These are phyloP conservation scores for Volucella zonaria DNA, from an alignment of 2,888 invertebrate species.

Conservation along the genomic window DNA sequence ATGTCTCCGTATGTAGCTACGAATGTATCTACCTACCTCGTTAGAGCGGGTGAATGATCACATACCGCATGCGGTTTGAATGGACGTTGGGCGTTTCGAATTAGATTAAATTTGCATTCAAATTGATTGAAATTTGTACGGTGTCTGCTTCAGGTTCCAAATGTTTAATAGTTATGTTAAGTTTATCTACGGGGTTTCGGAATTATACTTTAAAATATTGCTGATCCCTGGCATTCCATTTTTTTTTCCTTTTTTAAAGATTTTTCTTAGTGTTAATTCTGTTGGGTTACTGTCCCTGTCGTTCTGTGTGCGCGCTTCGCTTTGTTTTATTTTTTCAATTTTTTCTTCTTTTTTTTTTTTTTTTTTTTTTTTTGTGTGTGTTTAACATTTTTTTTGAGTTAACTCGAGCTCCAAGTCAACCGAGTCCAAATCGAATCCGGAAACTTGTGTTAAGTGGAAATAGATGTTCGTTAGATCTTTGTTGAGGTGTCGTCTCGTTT, in stretches of 20 bases:
- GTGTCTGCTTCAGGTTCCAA: conserved; percentile 72
- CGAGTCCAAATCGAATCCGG: conserved; percentile 54
- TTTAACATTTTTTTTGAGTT: conserved; percentile 72
- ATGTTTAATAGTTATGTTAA: conserved; percentile 74
- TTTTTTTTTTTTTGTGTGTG: conserved; percentile 65
- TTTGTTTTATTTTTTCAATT: conserved; percentile 66
- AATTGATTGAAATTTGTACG: conserved; percentile 74
- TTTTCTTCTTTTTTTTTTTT: conserved; percentile 61
- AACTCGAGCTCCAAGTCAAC: conserved; percentile 31
- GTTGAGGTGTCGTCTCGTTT: conserved; percentile 74
- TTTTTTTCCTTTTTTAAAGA: conserved; percentile 18
- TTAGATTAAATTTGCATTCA: conserved; percentile 74
- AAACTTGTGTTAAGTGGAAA: conserved; percentile 73
- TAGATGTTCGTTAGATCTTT: conserved; percentile 71
- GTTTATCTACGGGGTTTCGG: conserved; percentile 73
- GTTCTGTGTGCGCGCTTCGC: conserved; percentile 56
- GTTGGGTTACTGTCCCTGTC: background rate
- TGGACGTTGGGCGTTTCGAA: conserved; percentile 74
- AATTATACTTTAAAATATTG: conserved; percentile 74
- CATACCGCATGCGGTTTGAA: conserved; percentile 73
- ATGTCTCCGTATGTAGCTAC: too few species aligned
- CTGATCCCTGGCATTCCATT: conserved; percentile 73
- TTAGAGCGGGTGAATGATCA: conserved; percentile 74
- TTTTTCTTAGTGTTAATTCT: background rate
- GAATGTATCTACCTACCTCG: conserved; percentile 62